Base-by-base conservation (phyloP, 2,888 invertebrate genomes). In the Chorisops tibialis region DNA sequence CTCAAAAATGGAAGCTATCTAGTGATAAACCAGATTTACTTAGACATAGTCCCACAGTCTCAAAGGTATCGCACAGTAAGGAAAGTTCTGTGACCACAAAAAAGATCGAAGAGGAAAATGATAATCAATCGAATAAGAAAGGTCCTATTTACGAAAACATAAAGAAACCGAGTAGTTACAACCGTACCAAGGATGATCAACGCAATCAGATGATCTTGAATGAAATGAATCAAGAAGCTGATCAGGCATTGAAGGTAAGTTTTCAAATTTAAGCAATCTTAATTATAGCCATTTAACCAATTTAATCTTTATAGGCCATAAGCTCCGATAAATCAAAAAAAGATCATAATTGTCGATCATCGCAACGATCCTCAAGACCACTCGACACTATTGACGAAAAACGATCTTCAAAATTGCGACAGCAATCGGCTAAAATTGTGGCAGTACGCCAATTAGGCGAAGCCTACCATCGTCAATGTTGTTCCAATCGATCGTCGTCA, bases 161-260 rank as follows among this genome's bases (percentile, higher is more conserved):
- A 18, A 67, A 62, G 48, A 63, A 66, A 16, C 21, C 65, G 1
- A 63, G 67, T 14, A 52, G 67, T 0, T 77, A 77, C 59, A 74
- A 72, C 67, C 70, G 77, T 16, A 75, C 74, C 65, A 66, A 67
- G 16, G 79, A 78, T 66, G 67, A 75, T 63, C 70, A 75, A 52
- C 70, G 77, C n/a, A 78, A 78, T 66, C 75, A 75, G 6, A 73
- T 72, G 67, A 83, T 83, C 65, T 72, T 84, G 62, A 82, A 81
- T 67, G 83, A 84, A 72, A 76, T 84, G 69, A 82, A 82, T 12
- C 79, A 80, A 69, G 82, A 81, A 52, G 84, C 84, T 62, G 83
- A 84, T 76, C 81, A 83, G 74, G 83, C 83, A 66, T 72, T 84
- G 67, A 76, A 74, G 73, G 78, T 77, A 59, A 58, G 65, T 63